These are phyloP conservation scores for Caenorhabditis inopinata DNA, from an alignment of 1,140 invertebrate species.

Conservation along the genomic window DNA sequence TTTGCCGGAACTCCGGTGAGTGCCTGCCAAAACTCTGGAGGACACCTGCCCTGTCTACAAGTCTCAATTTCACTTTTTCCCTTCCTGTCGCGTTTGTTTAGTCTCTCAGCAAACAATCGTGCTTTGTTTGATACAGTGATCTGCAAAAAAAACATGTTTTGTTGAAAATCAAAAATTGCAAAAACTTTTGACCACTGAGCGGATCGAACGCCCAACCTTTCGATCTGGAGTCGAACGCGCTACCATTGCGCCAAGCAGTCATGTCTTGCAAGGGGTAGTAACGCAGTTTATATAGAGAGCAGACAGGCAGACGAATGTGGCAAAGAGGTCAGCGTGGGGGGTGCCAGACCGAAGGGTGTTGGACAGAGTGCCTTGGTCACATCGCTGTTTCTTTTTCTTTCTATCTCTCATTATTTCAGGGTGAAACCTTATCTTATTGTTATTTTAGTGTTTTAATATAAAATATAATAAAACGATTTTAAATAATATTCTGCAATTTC, in stretches of 20 bases:
- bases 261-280: neutral
- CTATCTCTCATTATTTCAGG: neutral
- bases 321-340: too few relatives aligned
- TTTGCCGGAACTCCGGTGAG: conserved; percentile 54
- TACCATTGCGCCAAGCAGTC: conserved; percentile 48
- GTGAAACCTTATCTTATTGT: too few relatives aligned
- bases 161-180: conserved; percentile 43
- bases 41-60: conserved; percentile 80
- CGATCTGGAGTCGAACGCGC: conserved; percentile 50
- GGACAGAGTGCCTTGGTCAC: neutral
- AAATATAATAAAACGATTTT: too few relatives aligned
- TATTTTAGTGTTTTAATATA: too few relatives aligned
- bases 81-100: conserved; percentile 91
- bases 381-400: neutral
- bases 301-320: neutral
- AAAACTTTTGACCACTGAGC: conserved; percentile 46
- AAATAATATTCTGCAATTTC: too few relatives aligned
- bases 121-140: conserved; percentile 61
- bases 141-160: conserved; percentile 46
- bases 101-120: conserved; percentile 90
- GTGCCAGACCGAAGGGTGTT: too few relatives aligned
- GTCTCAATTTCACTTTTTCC: conserved; percentile 76
- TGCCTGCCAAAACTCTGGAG: conserved; percentile 78
- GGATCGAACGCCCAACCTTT: conserved; percentile 48
- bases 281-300: neutral